Evolutionary conservation across 2,797 vertebrate species (phyloP).

Genomic region (Lophius americanus): DNA sequence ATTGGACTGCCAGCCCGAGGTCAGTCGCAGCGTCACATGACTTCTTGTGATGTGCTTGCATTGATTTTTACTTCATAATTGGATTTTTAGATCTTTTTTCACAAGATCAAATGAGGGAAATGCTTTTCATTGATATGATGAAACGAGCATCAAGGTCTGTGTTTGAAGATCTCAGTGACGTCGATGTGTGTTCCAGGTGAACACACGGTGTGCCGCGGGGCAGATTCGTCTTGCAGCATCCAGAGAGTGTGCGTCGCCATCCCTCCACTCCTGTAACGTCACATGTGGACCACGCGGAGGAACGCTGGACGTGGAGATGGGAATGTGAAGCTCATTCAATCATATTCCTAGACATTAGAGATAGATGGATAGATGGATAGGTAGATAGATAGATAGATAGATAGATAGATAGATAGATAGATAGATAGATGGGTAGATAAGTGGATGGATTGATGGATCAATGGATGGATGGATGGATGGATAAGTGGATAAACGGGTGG

Average conservation of each 20-base stretch:
- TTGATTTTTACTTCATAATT: neutral
- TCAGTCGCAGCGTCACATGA: slow-evolving; percentile 49
- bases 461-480: no score
- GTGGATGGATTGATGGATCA: no score
- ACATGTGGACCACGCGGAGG: slow-evolving; percentile 85
- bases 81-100: neutral
- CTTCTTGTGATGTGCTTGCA: neutral
- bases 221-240: slow-evolving; percentile 87
- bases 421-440: no score
- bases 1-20: slow-evolving; percentile 91
- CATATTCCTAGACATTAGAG: neutral
- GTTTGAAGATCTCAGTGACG: slow-evolving; percentile 16
- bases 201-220: slow-evolving; percentile 81
- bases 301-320: slow-evolving; percentile 84
- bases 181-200: slow-evolving; percentile 77
- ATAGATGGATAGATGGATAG: no score
- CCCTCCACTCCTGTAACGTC: slow-evolving; percentile 81
- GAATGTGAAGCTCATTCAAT: slow-evolving; percentile 84
- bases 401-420: no score
- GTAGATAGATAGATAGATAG: no score
- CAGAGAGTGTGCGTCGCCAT: slow-evolving; percentile 81
- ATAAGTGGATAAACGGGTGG: no score
- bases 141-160: slow-evolving; percentile 24
- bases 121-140: slow-evolving; percentile 28
- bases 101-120: neutral